phyloP scores from a whole-genome alignment of 2,888 invertebrate species.

The Scaptomyza caliginosa region DNA sequence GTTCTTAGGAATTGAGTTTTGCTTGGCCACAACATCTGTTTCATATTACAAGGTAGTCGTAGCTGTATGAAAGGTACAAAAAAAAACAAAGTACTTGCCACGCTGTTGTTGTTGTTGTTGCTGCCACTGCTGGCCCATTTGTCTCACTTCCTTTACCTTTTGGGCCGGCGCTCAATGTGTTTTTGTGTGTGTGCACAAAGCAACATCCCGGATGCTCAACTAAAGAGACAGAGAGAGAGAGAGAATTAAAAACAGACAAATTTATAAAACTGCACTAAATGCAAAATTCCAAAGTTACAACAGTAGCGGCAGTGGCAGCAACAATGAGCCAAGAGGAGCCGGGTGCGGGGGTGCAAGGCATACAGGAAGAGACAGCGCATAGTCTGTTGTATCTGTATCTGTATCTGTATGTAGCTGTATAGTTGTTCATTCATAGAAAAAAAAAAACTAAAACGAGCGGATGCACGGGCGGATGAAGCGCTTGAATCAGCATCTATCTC shows the following conservation, averaged over 20 bases:
- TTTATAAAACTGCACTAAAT: constrained; percentile 70
- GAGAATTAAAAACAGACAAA: constrained; percentile 53
- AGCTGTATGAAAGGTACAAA: constrained; percentile 40
- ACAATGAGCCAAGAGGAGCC: constrained; percentile 60
- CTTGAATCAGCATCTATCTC: constrained; percentile 63
- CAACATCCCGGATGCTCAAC: constrained; percentile 76
- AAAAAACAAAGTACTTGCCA: constrained; percentile 36
- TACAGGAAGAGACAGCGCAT: constrained; percentile 39
- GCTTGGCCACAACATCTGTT: constrained; percentile 53
- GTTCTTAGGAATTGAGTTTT: constrained; percentile 22
- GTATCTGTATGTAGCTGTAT: constrained; percentile 24
- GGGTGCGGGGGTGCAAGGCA: constrained; percentile 15
- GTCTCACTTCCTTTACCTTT: constrained; percentile 78
- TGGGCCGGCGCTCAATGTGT: constrained; percentile 30
- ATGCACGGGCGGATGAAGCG: constrained; percentile 79
- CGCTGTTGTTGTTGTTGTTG: constrained; percentile 22
- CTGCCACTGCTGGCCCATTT: constrained; percentile 60
- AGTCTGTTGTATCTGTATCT: constrained; percentile 28
- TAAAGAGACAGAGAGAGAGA: too few relatives aligned
- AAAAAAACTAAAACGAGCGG: constrained; percentile 60
- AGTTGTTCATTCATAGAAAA: constrained; percentile 70
- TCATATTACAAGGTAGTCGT: constrained; percentile 68
- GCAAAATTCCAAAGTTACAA: constrained; percentile 76
- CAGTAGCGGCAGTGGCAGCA: constrained; percentile 39
- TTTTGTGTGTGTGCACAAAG: constrained; percentile 36